Evolutionary conservation across 2,888 invertebrate species (phyloP).

Genomic region (Ophion ellenae): DNA sequence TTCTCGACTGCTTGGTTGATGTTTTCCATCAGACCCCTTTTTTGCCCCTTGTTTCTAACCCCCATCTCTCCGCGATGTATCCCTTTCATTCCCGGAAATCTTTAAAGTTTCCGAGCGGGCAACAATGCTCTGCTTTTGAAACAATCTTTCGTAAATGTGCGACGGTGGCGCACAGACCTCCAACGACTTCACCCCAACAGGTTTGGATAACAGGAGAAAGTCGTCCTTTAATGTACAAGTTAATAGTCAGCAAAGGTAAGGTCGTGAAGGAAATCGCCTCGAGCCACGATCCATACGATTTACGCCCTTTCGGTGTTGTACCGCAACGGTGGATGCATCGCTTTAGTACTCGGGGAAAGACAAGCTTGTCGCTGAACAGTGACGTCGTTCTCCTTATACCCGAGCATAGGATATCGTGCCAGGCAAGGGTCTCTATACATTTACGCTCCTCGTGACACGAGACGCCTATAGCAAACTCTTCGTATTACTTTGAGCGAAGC

Average conservation of each 20-base stretch:
- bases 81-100: constrained; percentile 54
- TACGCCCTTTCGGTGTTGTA: background rate
- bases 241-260: background rate
- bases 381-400: constrained; percentile 23
- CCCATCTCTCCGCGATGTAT: background rate
- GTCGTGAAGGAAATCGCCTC: background rate
- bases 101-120: constrained; percentile 56
- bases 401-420: constrained; percentile 45
- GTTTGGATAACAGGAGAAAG: background rate
- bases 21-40: constrained; percentile 44
- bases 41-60: background rate
- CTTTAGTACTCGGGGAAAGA: constrained; percentile 11
- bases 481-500: constrained; percentile 49
- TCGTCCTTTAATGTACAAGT: background rate
- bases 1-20: constrained; percentile 54
- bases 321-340: background rate
- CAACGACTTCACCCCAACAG: constrained; percentile 16
- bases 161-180: background rate
- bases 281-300: background rate
- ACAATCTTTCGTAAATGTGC: constrained; percentile 38
- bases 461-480: constrained; percentile 36
- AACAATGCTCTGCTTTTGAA: constrained; percentile 42
- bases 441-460: constrained; percentile 8
- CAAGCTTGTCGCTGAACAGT: constrained; percentile 2
- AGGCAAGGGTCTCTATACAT: constrained; percentile 37